Evolutionary conservation across 2,797 vertebrate genomes (phyloP), one percentile per base, ranked within the genome.

Genomic region (Enteromius anoplus): DNA sequence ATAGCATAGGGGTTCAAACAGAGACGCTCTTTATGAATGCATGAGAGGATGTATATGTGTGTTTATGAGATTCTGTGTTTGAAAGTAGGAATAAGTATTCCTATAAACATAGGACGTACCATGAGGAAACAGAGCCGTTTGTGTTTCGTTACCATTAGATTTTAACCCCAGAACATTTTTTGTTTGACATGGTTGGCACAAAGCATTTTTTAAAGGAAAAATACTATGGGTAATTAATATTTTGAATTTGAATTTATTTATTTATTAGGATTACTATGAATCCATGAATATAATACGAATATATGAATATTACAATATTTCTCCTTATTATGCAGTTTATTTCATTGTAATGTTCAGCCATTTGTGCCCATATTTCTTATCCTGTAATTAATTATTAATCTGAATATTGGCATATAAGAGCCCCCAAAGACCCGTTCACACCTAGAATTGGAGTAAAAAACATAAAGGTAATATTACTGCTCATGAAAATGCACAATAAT

Each of bases 51-150:
- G 26, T 34, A 72, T 72, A 70, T 26, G 26, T 62, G 51, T 53
- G 64, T 83, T 83, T 68, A 75, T 60, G 37, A 26, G 37, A 21
- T 17, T 77, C 26, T 75, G 21, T 82, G 34, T 29, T 68, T 68
- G 7, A 58, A 68, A 69, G 26, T 9, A 26, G 51, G 3, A 17
- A 37, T 37, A 37, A 37, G 37, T 37, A 37, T 8, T 37, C 6
- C 37, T 37, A 37, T 37, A 37, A 37, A 53, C 47, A 78, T 10
- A 82, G 23, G 65, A 21, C 9, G 45, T 47, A 70, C 32, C 45
- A 10, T 80, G n/a, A 32, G 37, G 40, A 62, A 72, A 47, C 49
- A 12, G 12, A 68, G 23, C 15, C 17, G 29, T 70, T 58, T 58
- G 34, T 26, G 5, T 55, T 34, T 32, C 32, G 12, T 51, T 72